A percentile compares a stretch with the other conserved stretches of the same genome.
Conservation (phyloP, 1,140 invertebrate genomes). For the Drosophila nigromelanica region DNA sequence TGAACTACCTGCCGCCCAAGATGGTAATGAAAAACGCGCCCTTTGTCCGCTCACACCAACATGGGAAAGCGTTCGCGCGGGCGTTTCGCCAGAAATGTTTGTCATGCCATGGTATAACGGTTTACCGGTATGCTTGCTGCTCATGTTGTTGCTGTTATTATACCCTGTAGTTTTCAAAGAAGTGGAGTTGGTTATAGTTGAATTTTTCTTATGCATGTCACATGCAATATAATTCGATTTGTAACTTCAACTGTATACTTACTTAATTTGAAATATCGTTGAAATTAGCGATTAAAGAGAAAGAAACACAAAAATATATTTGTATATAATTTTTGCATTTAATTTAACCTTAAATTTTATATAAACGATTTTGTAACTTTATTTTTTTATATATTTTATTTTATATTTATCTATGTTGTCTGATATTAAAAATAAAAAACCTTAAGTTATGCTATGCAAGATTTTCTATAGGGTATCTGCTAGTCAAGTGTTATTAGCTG, state of each 20-base stretch:
- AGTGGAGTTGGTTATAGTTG: background rate
- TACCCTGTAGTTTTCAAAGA: conserved; percentile 26
- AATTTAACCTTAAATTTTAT: background rate
- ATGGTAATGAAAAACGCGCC: conserved; percentile 78
- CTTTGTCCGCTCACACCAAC: conserved; percentile 69
- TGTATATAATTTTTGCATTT: too few relatives aligned
- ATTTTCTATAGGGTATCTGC: conserved; percentile 5
- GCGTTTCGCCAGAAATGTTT: conserved; percentile 76
- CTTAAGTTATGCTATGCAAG: too few relatives aligned
- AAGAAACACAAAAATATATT: too few relatives aligned
- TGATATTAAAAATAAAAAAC: too few relatives aligned
- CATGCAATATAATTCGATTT: too few relatives aligned
- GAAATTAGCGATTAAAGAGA: too few relatives aligned
- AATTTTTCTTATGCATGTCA: background rate
- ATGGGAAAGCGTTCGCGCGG: conserved; percentile 50
- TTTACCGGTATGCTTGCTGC: conserved; percentile 17
- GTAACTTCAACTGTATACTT: too few relatives aligned
- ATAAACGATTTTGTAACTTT: too few relatives aligned
- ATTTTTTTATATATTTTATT: background rate
- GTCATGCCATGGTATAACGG: conserved; percentile 63
- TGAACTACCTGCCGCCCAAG: conserved; percentile 23
- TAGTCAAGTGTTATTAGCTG: background rate
- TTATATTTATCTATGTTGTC: too few relatives aligned
- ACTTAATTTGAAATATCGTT: too few relatives aligned
- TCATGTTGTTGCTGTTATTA: conserved; percentile 31